These are phyloP conservation scores for Chanos chanos DNA, from an alignment of 2,797 vertebrate species.

Conservation along the genomic window DNA sequence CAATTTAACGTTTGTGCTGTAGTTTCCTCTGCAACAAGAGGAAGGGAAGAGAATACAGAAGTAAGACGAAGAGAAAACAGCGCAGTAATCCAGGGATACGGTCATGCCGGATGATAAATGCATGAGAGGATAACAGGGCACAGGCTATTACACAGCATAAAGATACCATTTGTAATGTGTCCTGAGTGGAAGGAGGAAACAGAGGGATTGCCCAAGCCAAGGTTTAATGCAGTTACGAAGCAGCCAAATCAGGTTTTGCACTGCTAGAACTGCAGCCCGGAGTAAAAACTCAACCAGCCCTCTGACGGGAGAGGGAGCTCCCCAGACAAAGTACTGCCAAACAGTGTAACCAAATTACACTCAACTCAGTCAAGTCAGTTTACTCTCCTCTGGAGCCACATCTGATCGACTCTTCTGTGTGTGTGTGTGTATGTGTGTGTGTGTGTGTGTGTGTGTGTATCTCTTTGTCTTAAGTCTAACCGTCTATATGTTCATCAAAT, in stretches of 20 bases:
- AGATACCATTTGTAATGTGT: constrained; percentile 49
- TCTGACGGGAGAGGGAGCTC: constrained; percentile 32
- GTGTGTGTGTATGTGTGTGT: too few species aligned
- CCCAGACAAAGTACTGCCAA: constrained; percentile 36
- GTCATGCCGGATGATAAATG: constrained; percentile 42
- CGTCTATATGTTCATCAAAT: too few species aligned
- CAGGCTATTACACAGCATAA: constrained; percentile 48
- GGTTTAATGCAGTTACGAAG: constrained; percentile 42
- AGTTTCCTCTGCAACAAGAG: constrained; percentile 18
- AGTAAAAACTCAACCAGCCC: constrained; percentile 43
- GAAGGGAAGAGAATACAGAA: constrained; percentile 28
- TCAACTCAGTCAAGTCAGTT: too few species aligned
- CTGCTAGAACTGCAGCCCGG: constrained; percentile 39
- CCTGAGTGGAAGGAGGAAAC: constrained; percentile 17
- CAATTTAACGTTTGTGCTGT: constrained; percentile 37
- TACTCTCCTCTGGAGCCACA: too few species aligned
- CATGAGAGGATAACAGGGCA: constrained; percentile 33
- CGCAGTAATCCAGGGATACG: constrained; percentile 33
- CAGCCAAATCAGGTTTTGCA: constrained; percentile 36
- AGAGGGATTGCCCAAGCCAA: constrained; percentile 23
- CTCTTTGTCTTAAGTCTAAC: too few species aligned
- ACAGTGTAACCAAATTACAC: constrained; percentile 34
- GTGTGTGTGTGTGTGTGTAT: too few species aligned
- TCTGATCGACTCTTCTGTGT: too few species aligned
- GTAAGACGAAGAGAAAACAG: constrained; percentile 38